Conservation (phyloP, 2,113 vertebrate species). For the Vireo altiloquus region DNA sequence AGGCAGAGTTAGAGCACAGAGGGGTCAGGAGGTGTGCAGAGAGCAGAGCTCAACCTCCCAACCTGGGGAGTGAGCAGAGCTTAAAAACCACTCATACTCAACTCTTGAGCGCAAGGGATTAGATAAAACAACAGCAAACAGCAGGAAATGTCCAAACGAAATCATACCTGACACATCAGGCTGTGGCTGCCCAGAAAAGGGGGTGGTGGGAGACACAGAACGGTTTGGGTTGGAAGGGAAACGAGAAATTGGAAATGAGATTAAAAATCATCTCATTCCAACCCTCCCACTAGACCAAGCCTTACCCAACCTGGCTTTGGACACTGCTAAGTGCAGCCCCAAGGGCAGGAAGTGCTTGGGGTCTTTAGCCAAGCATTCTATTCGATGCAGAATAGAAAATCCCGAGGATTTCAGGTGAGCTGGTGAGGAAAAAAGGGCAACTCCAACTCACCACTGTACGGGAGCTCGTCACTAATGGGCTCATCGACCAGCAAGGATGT, state of each 20-base stretch:
- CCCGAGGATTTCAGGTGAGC: not conserved
- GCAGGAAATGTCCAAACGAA: not conserved
- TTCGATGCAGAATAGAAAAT: rapidly evolving
- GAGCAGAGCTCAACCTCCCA: not conserved
- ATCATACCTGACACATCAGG: rapidly evolving
- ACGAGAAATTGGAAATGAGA: too few relatives aligned
- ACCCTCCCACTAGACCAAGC: not conserved
- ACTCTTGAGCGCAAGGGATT: not conserved
- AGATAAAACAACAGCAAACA: rapidly evolving
- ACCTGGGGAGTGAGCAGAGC: not conserved
- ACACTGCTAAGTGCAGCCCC: not conserved
- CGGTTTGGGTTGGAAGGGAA: not conserved
- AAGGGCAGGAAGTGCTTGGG: not conserved
- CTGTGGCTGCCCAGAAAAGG: not conserved
- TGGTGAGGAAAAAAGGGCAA: rapidly evolving
- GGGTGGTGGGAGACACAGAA: not conserved
- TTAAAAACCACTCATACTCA: not conserved
- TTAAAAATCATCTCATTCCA: too few relatives aligned
- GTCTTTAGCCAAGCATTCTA: not conserved
- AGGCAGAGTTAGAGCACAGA: not conserved
- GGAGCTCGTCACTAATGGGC: conserved; percentile 95
- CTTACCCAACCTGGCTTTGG: not conserved
- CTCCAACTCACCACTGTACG: conserved; percentile 89
- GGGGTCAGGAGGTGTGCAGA: not conserved
- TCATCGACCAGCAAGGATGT: conserved; percentile 94